Conservation (phyloP, 2,888 invertebrate genomes). For the Drosophila nigricruria region DNA sequence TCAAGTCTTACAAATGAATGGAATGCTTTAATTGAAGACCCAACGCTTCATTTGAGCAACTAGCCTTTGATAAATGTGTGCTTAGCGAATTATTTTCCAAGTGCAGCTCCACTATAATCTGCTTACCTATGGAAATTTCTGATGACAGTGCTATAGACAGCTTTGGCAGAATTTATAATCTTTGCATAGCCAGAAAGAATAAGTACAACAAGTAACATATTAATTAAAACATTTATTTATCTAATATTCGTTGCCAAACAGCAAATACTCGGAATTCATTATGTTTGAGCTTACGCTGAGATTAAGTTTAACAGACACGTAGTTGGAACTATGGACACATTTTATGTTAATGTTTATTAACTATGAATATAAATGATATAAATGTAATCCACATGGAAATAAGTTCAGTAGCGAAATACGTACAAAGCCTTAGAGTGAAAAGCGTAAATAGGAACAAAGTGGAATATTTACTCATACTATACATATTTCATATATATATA, state of each 20-base stretch:
- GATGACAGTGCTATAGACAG: neutral
- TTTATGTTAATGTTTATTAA: constrained; percentile 7
- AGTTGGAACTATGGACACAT: constrained; percentile 34
- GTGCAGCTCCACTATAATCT: neutral
- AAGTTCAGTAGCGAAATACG: constrained; percentile 5
- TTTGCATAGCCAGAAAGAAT: neutral
- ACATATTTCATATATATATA: neutral
- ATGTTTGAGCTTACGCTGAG: constrained; percentile 1
- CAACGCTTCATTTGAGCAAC: neutral
- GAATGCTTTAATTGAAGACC: neutral
- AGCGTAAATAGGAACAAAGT: constrained; percentile 32
- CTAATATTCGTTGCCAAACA: constrained; percentile 9
- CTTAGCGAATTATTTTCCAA: neutral
- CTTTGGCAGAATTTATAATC: neutral
- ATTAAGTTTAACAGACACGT: constrained; percentile 14
- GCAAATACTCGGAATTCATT: constrained; percentile 18
- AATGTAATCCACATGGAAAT: neutral
- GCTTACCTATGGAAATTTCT: neutral
- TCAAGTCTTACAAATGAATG: neutral
- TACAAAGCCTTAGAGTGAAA: constrained; percentile 14
- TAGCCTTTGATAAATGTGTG: neutral
- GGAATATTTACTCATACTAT: constrained; percentile 6
- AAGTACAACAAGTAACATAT: neutral
- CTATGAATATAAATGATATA: constrained; percentile 8
- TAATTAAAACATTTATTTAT: constrained; percentile 30